phyloP scores from a whole-genome alignment of 2,113 vertebrate genomes.

The Beaufortia kweichowensis region DNA sequence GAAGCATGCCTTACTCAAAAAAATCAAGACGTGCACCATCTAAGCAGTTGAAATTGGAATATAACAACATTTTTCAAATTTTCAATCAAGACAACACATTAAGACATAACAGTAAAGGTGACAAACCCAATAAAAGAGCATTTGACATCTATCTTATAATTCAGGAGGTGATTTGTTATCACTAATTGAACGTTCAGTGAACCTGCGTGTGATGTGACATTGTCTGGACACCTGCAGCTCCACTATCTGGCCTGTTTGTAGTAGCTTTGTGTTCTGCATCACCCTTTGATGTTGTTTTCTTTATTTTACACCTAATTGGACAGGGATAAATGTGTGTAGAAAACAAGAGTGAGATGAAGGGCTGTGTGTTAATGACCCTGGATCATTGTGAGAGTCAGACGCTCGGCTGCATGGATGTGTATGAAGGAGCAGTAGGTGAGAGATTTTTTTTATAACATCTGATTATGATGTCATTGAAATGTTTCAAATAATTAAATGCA shows the following conservation, averaged over 20 bases:
- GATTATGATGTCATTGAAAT: background rate
- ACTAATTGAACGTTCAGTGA: slow-evolving; percentile 47
- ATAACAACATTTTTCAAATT: background rate
- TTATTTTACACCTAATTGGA: slow-evolving; percentile 49
- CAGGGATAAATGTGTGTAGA: slow-evolving; percentile 13
- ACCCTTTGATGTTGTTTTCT: slow-evolving; percentile 53
- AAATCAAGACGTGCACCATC: too few species aligned
- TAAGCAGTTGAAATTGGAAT: too few species aligned
- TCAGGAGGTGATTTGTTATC: slow-evolving; percentile 44
- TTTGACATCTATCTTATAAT: slow-evolving; percentile 27
- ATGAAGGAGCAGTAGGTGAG: too few species aligned
- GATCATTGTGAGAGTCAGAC: slow-evolving; percentile 16
- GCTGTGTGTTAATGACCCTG: slow-evolving; percentile 21
- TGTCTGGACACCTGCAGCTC: slow-evolving; percentile 56
- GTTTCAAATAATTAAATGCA: background rate
- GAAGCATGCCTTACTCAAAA: too few species aligned
- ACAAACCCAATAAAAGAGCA: background rate
- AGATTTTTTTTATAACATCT: background rate
- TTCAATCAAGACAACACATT: background rate
- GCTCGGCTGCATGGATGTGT: background rate
- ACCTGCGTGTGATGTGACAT: slow-evolving; percentile 38
- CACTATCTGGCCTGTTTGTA: slow-evolving; percentile 41
- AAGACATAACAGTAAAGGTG: background rate
- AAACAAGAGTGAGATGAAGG: background rate
- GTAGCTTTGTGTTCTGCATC: slow-evolving; percentile 29